Evolutionary conservation across 53 echinoderm and acorn worm genomes (phyloP), one percentile per base, ranked within the genome.

Genomic region (Temnopleurus reevesii): DNA sequence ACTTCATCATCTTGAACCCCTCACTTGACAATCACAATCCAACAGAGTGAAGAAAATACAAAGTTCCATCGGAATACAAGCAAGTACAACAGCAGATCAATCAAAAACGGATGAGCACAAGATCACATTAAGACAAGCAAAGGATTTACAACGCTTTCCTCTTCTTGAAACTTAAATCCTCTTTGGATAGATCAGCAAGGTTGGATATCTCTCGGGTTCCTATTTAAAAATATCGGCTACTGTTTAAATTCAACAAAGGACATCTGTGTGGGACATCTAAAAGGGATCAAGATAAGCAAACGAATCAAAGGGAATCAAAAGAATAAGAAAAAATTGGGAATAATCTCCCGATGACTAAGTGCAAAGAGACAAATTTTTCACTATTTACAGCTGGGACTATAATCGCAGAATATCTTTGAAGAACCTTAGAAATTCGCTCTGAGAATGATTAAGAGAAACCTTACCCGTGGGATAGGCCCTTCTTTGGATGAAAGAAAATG

Each of bases 1-100:
- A 71, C 71, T 43, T 71, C 38, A 71, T 71, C 71, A 71, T 71
- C 41, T 71, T 71, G 71, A 19, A 49, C 38, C 41, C 71, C 71
- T 71, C 71, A 71, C 35, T 34, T 19, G 17, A 9, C n/a, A 43
- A 38, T 38, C 71, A 71, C 2, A 21, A 71, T 71, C 43, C 5
- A 71, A 43, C 7, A 18, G 36, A 7, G 41, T 71, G n/a, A 71
- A 71, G 71, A 36, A 71, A 7, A 8, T 71, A 23, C 5, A 71
- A 19, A 38, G 23, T 21, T 71, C 71, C 41, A 71, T 71, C 21
- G 4, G n/a, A 71, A 41, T 5, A n/a, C n/a, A n/a, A n/a, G n/a
- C n/a, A n/a, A n/a, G 41, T 36, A 4, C n/a, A 36, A 4, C n/a
- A 36, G n/a, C 36, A 41, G 36, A 38, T 21, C 23, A 41, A 71